Percentiles rank a stretch among this genome's conserved stretches.
Conservation (phyloP, 2,888 invertebrate genomes). For the Rhingia campestris region DNA sequence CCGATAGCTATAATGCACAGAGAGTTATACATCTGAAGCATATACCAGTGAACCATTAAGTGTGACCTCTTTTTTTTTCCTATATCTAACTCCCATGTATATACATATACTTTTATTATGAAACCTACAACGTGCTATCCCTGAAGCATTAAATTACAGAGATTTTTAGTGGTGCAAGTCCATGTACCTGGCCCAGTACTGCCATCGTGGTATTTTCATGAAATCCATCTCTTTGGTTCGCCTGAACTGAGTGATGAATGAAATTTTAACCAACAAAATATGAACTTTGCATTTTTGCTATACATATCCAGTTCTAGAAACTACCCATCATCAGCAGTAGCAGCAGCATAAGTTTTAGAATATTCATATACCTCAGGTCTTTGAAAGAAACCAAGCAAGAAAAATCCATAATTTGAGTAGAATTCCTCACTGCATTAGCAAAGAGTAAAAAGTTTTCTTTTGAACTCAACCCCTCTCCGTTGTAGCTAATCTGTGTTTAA, state of each 20-base stretch:
- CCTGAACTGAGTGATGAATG: conserved; percentile 19
- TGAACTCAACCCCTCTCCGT: conserved; percentile 17
- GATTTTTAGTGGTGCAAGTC: background rate
- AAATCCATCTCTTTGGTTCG: conserved; percentile 3
- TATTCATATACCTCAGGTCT: background rate
- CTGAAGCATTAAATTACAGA: conserved; percentile 38
- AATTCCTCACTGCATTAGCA: conserved; percentile 11
- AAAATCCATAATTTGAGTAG: conserved; percentile 47
- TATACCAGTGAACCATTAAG: background rate
- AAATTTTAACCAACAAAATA: conserved; percentile 15
- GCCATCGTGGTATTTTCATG: background rate
- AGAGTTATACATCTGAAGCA: background rate
- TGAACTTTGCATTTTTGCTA: conserved; percentile 20
- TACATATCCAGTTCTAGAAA: conserved; percentile 10
- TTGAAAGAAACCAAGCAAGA: conserved; percentile 4
- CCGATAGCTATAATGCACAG: background rate
- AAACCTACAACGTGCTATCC: conserved; percentile 12
- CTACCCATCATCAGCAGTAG: background rate
- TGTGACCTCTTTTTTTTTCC: conserved; percentile 1
- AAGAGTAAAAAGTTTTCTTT: conserved; percentile 1
- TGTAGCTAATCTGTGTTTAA: conserved; percentile 44
- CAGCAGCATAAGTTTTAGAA: background rate
- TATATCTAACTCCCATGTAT: background rate
- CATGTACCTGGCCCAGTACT: background rate
- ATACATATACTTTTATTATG: conserved; percentile 4